Evolutionary conservation across 2,113 vertebrate genomes (phyloP), one percentile per base, ranked within the genome.

Genomic region (Pleuronectes platessa): DNA sequence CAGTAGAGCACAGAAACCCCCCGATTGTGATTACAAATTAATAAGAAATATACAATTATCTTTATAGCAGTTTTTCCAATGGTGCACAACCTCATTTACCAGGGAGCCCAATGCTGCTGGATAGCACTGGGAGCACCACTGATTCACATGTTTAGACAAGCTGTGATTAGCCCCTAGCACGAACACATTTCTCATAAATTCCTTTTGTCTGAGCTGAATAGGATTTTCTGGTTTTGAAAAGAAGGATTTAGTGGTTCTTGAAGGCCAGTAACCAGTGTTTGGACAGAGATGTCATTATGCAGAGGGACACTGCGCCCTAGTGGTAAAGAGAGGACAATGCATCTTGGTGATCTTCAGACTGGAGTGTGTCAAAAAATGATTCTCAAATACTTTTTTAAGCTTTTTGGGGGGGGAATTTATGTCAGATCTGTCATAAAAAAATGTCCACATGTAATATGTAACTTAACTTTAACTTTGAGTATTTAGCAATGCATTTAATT

Each of bases 271-370:
- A 71, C 23, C 45, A 68, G 8, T 31, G 0, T n/a, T 20, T 56
- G 18, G 8, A 72, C 26, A 59, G 12, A 45, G 20, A 53, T 69
- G n/a, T n/a, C n/a, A 61, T 11, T 27, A 15, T 45, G 15, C 13
- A 26, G 13, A 62, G 18, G 1, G 45, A 74, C 68, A 81, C 53
- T 73, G 85, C 86, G 86, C 9, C 78, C 89, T 81, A 78, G 82
- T 88, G 92, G 87, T 23, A 40, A 47, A 5, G 40, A 54, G 2
- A 40, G 3, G 20, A 12, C 0, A 23, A 18, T 3, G 45, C 45
- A 2, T 17, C 45, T 17, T 5, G 17, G 5, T 5, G 17, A 49
- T 49, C 45, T 49, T 15, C 45, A 49, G 17, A 49, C 13, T 18
- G 5, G 45, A 17, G 15, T 2, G 2, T 40, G 31, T 31, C 31